Evolutionary conservation across 2,888 invertebrate genomes (phyloP), one percentile per base, ranked within the genome.

Genomic region (Amitus sp.): DNA sequence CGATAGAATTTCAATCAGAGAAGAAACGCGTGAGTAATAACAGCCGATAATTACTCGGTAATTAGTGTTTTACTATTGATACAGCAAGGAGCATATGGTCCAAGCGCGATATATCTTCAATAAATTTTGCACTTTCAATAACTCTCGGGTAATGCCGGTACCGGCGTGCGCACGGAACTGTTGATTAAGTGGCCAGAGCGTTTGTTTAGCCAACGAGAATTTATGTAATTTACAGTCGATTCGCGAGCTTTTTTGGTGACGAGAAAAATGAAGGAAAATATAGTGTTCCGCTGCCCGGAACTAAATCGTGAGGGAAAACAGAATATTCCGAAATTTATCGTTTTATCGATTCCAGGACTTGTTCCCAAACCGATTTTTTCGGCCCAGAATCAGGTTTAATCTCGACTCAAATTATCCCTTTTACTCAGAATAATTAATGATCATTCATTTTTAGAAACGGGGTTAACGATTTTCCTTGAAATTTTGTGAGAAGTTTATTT

Each of bases 101-200:
- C 37, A 4, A 37, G 48, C 46, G 42, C 64, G 54, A 65, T 65
- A 54, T 57, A 65, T 65, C 64, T 65, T 61, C 64, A 57, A 65
- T 65, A 65, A 60, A 65, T 65, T 65, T 60, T n/a, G 48, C 51
- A 61, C 64, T 65, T 65, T 65, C 60, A 65, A 60, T 65, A 65
- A 61, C 64, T 61, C 60, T 30, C 58, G 15, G 48, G 57, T 61
- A 61, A 60, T 57, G 55, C 47, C 43, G 34, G 6, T 15, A 47
- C 33, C 12, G 57, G 23, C 46, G 33, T 28, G 45, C 37, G 34
- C 30, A 39, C 45, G 20, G 37, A 39, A 27, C 56, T 42, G 30
- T 58, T 65, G 64, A 65, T 65, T 54, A 65, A 65, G 64, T 54
- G 60, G 57, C 54, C 54, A 42, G 61, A 57, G 42, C 37, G 54